These are phyloP conservation scores for Cyclophora punctaria DNA, from an alignment of 2,888 invertebrate species.

Conservation along the genomic window DNA sequence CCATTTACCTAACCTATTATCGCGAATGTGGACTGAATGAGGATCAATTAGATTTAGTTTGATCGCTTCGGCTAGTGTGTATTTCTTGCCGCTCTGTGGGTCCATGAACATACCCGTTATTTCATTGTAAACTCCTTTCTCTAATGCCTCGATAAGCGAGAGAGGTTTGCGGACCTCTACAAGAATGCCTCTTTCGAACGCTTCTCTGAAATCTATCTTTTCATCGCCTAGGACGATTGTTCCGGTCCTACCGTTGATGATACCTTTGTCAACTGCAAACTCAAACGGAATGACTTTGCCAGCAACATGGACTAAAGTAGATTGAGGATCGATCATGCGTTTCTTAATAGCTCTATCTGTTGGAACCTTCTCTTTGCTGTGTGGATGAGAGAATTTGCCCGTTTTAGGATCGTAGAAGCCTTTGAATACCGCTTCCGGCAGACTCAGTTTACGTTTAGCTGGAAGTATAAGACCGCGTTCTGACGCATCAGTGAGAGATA, in stretches of 20 bases:
- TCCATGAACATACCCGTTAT: conserved; percentile 88
- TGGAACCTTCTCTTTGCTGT: conserved; percentile 85
- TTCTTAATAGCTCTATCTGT: conserved; percentile 89
- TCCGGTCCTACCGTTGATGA: conserved; percentile 85
- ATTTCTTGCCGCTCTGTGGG: conserved; percentile 83
- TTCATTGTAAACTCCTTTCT: conserved; percentile 86
- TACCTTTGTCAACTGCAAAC: conserved; percentile 84
- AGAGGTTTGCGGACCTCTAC: conserved; percentile 88
- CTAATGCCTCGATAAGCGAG: conserved; percentile 86
- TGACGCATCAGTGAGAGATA: conserved; percentile 88
- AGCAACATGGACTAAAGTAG: conserved; percentile 88
- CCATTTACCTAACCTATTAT: conserved; percentile 83
- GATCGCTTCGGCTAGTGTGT: conserved; percentile 89
- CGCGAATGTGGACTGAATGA: conserved; percentile 87
- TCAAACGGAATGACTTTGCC: conserved; percentile 89
- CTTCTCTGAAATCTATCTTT: conserved; percentile 86
- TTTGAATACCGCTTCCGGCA: conserved; percentile 92
- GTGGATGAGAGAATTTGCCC: conserved; percentile 87
- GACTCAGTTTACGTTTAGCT: conserved; percentile 86
- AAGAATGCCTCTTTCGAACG: conserved; percentile 87
- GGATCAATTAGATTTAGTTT: conserved; percentile 87
- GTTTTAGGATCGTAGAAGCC: conserved; percentile 91
- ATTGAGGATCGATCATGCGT: conserved; percentile 88
- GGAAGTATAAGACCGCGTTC: conserved; percentile 88
- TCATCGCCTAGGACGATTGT: conserved; percentile 78